Evolutionary conservation across 2,797 vertebrate species (phyloP), one percentile per base, ranked within the genome.

Genomic region (Pelochelys cantorii): DNA sequence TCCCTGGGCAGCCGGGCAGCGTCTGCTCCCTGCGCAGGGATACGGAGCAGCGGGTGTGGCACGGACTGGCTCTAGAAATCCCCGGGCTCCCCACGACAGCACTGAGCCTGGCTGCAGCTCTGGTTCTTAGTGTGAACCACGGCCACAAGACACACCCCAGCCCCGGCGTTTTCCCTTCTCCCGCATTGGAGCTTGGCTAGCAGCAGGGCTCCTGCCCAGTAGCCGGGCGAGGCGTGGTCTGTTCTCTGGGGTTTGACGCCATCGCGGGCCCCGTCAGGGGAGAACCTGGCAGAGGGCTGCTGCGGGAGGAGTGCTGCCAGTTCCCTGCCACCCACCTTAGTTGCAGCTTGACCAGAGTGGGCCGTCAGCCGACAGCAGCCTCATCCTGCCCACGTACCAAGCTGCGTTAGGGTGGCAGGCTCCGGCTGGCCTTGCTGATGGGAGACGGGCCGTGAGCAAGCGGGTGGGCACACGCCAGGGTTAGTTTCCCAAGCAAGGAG

Each of bases 111-210:
- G 89, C 95, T 37, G 12, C 0, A 0, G 52, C 96, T 97, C 97
- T 97, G 9, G 94, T 97, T 97, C 95, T 85, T 0, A 37, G 96
- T 93, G 95, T 91, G 96, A 95, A 81, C 71, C 93, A 92, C 62
- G 82, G 95, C 97, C 95, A 94, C 95, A 89, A 96, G 96, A 96
- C 96, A 93, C 96, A 88, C 85, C 95, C 94, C 95, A 53, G 85
- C 81, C 31, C 87, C 84, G 71, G 84, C 52, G 89, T 95, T 93
- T 94, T 89, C 94, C 90, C 90, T 37, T 37, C 34, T 84, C 27
- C 83, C 92, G 8, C 42, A 8, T 48, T 48, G 42, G 42, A 7
- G 42, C 42, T 48, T 48, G 42, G 95, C 57, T 52, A 79, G 23
- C 3, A 25, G 59, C 11, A 25, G 18, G 54, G 71, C 34, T 85